Conservation (phyloP, 2,113 vertebrate genomes). For the Eurypyga helias region DNA sequence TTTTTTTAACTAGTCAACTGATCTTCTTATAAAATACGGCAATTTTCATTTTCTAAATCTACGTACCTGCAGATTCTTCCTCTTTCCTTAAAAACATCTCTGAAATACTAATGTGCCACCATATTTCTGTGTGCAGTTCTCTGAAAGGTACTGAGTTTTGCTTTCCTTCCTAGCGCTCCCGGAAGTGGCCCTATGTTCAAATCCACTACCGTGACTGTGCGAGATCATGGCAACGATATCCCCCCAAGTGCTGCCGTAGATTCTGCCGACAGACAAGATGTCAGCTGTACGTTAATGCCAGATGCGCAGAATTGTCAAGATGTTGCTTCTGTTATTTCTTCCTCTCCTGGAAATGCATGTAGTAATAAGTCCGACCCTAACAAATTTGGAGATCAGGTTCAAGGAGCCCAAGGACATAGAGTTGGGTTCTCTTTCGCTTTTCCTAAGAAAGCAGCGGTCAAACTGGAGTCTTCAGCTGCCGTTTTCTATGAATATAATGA, state of each 20-base stretch:
- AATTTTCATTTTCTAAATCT: not conserved
- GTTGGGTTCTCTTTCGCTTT: constrained; percentile 89
- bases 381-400: constrained; percentile 71
- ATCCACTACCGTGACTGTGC: constrained; percentile 88
- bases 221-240: constrained; percentile 69
- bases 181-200: constrained; percentile 92
- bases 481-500: constrained; percentile 87
- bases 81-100: not conserved
- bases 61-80: not conserved
- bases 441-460: constrained; percentile 85
- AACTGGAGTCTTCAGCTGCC: constrained; percentile 87
- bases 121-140: not conserved
- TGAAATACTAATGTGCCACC: not conserved
- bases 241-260: constrained; percentile 44
- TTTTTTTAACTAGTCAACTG: not conserved
- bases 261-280: constrained; percentile 48
- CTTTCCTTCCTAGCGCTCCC: constrained; percentile 80
- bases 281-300: not conserved
- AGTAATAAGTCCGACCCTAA: constrained; percentile 4
- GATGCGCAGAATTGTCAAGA: constrained; percentile 36
- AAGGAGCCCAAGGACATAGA: constrained; percentile 76
- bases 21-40: not conserved
- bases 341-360: constrained; percentile 35
- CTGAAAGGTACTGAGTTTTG: not conserved
- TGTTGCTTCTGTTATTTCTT: not conserved